These are phyloP conservation scores for Athrips mouffetella DNA, from an alignment of 2,888 invertebrate species.

Conservation along the genomic window DNA sequence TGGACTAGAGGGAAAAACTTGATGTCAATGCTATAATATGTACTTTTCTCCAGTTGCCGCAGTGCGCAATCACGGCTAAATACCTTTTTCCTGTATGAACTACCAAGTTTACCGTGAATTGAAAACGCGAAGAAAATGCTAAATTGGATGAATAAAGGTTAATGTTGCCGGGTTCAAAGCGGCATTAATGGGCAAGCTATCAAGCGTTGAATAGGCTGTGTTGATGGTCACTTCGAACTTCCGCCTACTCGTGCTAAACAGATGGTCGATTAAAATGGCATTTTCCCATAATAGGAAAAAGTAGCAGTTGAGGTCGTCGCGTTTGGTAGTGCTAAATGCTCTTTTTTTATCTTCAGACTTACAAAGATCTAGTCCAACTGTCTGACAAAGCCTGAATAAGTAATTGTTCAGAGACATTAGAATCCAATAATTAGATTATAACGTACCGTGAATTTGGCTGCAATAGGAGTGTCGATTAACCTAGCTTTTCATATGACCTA, in stretches of 20 bases:
- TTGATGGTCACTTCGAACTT: neutral
- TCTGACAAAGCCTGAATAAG: neutral
- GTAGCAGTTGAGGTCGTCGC: neutral
- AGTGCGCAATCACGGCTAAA: conserved; percentile 12
- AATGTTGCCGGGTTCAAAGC: neutral
- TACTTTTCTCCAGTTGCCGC: conserved; percentile 25
- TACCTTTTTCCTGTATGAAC: conserved; percentile 11
- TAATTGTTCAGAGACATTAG: neutral
- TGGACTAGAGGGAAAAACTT: conserved; percentile 20
- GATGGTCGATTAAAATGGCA: neutral
- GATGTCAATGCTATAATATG: conserved; percentile 21
- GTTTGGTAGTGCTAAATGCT: too few species aligned
- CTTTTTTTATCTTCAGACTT: too few species aligned
- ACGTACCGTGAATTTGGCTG: too few species aligned
- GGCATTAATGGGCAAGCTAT: conserved; percentile 9
- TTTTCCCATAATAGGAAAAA: conserved; percentile 4
- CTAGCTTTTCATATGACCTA: conserved; percentile 49
- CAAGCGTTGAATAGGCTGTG: conserved; percentile 7
- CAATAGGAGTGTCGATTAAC: conserved; percentile 5
- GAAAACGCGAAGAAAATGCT: conserved; percentile 10
- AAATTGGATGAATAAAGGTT: conserved; percentile 7
- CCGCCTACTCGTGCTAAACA: neutral
- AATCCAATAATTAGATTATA: neutral
- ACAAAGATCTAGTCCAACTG: neutral
- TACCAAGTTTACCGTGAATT: neutral